A percentile compares a stretch with the other conserved stretches of the same genome.
These are phyloP conservation scores for Pyrrhura leucotis DNA, from an alignment of 2,797 vertebrate species.

Conservation along the genomic window DNA sequence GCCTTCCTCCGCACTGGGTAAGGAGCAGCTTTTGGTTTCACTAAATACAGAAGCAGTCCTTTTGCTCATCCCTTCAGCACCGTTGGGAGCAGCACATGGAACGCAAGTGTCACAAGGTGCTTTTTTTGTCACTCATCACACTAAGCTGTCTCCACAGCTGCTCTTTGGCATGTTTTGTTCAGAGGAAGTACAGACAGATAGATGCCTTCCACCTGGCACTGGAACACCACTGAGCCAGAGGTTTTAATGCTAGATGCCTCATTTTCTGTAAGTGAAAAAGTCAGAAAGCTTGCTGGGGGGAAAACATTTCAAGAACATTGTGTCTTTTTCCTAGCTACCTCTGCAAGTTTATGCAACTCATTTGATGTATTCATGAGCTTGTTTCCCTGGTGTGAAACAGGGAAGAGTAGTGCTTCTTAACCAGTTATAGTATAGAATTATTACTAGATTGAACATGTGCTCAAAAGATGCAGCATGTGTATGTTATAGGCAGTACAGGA, in stretches of 20 bases:
- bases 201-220: background rate
- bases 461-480: background rate
- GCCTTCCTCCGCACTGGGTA: background rate
- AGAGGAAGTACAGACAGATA: background rate
- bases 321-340: background rate
- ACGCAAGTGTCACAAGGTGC: background rate
- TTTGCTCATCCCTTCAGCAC: background rate
- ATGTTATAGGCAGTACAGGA: background rate
- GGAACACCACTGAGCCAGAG: background rate
- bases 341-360: background rate
- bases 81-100: background rate
- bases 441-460: background rate
- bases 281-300: background rate
- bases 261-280: background rate
- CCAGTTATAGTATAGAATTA: background rate
- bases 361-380: background rate
- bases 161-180: background rate
- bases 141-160: background rate
- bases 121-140: background rate
- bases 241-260: background rate
- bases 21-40: background rate
- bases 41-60: background rate
- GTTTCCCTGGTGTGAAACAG: background rate
- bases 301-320: background rate
- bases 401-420: background rate